Percentiles rank a stretch among this genome's conserved stretches.
phyloP scores from a whole-genome alignment of 2,113 vertebrate species.

The rat (Rattus norvegicus) region DNA sequence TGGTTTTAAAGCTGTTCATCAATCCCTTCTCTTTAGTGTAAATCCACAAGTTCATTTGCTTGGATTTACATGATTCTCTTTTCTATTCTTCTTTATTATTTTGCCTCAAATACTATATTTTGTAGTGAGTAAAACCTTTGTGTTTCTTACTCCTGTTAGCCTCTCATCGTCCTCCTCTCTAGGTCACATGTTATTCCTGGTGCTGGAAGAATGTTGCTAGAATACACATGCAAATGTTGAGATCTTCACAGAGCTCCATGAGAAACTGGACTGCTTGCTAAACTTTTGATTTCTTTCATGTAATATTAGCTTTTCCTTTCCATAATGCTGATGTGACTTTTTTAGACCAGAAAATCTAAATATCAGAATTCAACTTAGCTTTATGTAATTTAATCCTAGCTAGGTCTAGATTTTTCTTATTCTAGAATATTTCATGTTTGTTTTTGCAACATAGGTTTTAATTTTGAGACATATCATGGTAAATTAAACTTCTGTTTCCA shows the following conservation, averaged over 20 bases:
- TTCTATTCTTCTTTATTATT: neutral
- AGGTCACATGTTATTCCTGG: neutral
- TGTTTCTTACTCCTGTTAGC: neutral
- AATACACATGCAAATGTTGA: neutral
- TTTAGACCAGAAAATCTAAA: neutral
- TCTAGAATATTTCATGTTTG: neutral
- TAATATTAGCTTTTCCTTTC: neutral
- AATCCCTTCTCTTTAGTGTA: neutral
- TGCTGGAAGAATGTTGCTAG: neutral
- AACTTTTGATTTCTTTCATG: neutral
- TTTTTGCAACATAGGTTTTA: neutral
- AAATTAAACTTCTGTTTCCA: neutral
- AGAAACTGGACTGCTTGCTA: neutral
- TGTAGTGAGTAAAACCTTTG: neutral
- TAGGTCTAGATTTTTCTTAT: neutral
- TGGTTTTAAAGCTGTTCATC: neutral
- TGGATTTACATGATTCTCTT: neutral
- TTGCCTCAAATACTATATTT: neutral
- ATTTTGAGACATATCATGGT: neutral
- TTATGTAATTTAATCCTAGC: neutral
- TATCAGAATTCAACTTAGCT: neutral
- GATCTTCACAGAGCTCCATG: neutral
- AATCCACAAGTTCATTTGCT: neutral
- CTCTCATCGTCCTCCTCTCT: neutral
- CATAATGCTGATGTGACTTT: neutral